phyloP scores from a whole-genome alignment of 2,888 invertebrate species.

The Drosophila barbarae region DNA sequence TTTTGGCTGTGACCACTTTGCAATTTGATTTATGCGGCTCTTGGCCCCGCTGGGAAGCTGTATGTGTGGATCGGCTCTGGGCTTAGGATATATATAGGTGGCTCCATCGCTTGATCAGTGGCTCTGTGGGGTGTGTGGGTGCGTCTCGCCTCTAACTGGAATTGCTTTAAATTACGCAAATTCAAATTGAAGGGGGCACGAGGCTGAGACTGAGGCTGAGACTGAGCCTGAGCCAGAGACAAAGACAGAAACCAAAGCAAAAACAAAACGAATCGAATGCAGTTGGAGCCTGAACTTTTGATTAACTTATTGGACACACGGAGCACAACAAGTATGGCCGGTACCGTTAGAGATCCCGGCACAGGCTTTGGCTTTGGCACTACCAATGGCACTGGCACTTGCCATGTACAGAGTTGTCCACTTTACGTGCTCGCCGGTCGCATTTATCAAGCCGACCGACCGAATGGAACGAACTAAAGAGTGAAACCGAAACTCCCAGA shows the following conservation, averaged over 20 bases:
- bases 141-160: constrained; percentile 67
- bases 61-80: constrained; percentile 1
- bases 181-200: constrained; percentile 43
- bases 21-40: constrained; percentile 66
- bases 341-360: constrained; percentile 37
- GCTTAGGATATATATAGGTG: constrained; percentile 3
- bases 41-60: constrained; percentile 37
- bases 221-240: background rate
- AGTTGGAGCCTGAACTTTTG: constrained; percentile 67
- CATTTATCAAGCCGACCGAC: constrained; percentile 53
- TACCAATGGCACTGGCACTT: constrained; percentile 13
- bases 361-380: constrained; percentile 5
- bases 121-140: constrained; percentile 53
- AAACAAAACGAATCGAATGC: constrained; percentile 35
- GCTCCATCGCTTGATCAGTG: constrained; percentile 11
- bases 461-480: constrained; percentile 13
- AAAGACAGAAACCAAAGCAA: constrained; percentile 21
- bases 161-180: constrained; percentile 73
- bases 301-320: constrained; percentile 64
- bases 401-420: constrained; percentile 54
- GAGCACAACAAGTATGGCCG: constrained; percentile 39
- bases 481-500: constrained; percentile 42
- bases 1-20: constrained; percentile 55
- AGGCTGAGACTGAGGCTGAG: background rate
- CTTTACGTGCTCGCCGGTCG: constrained; percentile 53